Evolutionary conservation across 1,140 invertebrate species (phyloP).

Genomic region (Drosophila burlai): DNA sequence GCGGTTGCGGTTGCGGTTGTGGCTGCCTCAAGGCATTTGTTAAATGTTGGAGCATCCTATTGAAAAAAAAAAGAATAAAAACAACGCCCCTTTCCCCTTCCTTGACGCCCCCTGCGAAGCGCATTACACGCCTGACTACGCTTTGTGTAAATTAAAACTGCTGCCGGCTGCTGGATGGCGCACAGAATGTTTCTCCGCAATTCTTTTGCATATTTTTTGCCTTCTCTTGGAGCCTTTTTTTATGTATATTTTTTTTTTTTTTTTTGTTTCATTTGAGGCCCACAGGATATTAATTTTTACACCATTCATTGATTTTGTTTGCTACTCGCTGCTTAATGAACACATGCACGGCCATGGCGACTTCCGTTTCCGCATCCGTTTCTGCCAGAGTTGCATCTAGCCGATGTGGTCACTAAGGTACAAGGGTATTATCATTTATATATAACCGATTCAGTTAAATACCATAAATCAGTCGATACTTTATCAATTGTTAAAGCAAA

Average conservation of each 20-base stretch:
- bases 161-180: slow-evolving; percentile 58
- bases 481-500: too few species aligned
- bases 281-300: slow-evolving; percentile 85
- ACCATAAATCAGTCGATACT: too few species aligned
- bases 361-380: slow-evolving; percentile 65
- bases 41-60: slow-evolving; percentile 59
- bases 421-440: neutral
- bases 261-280: slow-evolving; percentile 18
- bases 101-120: neutral
- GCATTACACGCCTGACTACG: slow-evolving; percentile 81
- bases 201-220: slow-evolving; percentile 25
- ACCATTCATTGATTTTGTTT: slow-evolving; percentile 84
- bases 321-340: slow-evolving; percentile 69
- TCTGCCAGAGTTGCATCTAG: slow-evolving; percentile 5
- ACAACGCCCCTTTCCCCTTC: neutral
- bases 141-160: slow-evolving; percentile 84
- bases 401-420: neutral
- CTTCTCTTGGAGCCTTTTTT: neutral
- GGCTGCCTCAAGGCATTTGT: slow-evolving; percentile 78
- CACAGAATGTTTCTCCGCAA: slow-evolving; percentile 3
- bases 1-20: neutral
- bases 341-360: slow-evolving; percentile 43
- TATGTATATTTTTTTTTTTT: neutral
- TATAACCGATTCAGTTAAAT: neutral
- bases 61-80: neutral